Base-by-base conservation (phyloP, 2,797 vertebrate species). In the Enteromius paludinosus region DNA sequence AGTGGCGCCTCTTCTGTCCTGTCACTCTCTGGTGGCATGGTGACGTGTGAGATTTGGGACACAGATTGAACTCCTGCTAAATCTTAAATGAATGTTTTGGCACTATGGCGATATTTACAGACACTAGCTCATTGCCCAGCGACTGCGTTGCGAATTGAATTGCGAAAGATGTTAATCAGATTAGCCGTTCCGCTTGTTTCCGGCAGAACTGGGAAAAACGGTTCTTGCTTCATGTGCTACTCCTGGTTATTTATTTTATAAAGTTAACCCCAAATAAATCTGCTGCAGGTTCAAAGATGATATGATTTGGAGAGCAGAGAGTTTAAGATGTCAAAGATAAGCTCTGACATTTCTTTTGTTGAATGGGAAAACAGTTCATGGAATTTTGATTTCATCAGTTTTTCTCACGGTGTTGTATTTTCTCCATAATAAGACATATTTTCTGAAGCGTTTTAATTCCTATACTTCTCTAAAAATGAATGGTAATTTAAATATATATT, bases 301-400 rank as follows among this genome's bases (percentile, higher is more conserved):
- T 56, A 69, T 49, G 83, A 83, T 86, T 84, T 65, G 73, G 62
- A 65, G 68, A 73, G 33, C 23, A 78, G 23, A 28, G 62, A 74
- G 86, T 74, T 80, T 80, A 74, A 86, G 84, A 82, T 86, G 69
- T 81, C 72, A 52, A 65, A 78, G 79, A 86, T 84, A 84, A 88
- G 38, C 35, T 28, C 23, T 83, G 80, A 87, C 83, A 81, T 83
- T 74, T 85, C 5, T 70, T 79, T 74, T 43, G 62, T 23, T 12
- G 62, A 61, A 41, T 30, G 45, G 28, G n/a, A 33, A 45, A 23
- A 82, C 10, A 10, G 28, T 59, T 81, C n/a, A n/a, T 33, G 65
- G 70, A 69, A 65, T 45, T 84, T 74, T 54, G 33, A 68, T 25
- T 68, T 41, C 33, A 79, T 54, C 30, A 0, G 0, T 28, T 54